phyloP scores from a whole-genome alignment of 2,888 invertebrate species.

The Adelphocoris suturalis region DNA sequence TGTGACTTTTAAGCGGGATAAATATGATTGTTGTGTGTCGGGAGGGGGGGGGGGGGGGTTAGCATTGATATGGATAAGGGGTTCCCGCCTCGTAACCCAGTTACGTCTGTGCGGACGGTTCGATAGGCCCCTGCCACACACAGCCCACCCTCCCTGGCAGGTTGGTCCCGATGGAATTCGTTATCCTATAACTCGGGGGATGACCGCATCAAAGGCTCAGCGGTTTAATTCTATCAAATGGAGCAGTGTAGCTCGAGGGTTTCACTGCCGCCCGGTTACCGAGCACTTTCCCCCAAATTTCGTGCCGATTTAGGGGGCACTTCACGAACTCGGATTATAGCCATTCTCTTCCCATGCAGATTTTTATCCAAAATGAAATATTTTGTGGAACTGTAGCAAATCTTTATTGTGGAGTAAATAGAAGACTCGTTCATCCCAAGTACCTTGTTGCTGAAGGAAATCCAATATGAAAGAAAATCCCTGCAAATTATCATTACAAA shows the following conservation, averaged over 20 bases:
- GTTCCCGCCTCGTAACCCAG: not conserved
- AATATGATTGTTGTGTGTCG: too few species aligned
- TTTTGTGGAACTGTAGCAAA: too few species aligned
- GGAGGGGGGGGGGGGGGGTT: too few species aligned
- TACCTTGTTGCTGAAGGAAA: too few species aligned
- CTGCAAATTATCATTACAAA: too few species aligned
- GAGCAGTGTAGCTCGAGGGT: not conserved
- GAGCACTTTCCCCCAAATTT: not conserved
- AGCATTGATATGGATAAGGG: slow-evolving; percentile 9
- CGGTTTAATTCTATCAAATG: slow-evolving; percentile 1
- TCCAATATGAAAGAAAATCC: too few species aligned
- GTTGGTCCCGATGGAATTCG: slow-evolving; percentile 1
- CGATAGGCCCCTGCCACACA: not conserved
- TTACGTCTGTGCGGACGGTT: slow-evolving; percentile 2
- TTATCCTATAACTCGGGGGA: slow-evolving; percentile 21
- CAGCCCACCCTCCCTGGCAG: not conserved
- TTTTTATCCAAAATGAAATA: too few species aligned
- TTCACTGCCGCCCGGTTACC: not conserved
- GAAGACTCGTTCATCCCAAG: too few species aligned
- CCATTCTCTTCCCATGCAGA: too few species aligned
- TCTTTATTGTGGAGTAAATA: too few species aligned
- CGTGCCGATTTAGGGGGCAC: not conserved
- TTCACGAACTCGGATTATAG: too few species aligned
- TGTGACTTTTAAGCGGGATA: too few species aligned
- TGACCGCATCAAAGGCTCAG: slow-evolving; percentile 33